phyloP scores from a whole-genome alignment of 2,888 invertebrate genomes.

The Mimachlamys varia region DNA sequence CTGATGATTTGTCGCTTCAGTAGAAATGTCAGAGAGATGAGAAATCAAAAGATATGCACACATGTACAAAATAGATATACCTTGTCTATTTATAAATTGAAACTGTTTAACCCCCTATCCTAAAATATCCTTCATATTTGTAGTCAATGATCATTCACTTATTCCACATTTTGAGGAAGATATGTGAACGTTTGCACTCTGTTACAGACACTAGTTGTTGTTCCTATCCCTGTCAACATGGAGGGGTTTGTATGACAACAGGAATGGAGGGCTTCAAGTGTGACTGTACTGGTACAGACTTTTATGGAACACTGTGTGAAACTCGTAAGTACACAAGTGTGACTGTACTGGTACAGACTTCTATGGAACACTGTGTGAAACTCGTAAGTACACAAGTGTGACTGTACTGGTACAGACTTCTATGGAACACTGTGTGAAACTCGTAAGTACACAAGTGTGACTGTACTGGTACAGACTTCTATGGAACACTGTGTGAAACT shows the following conservation, averaged over 20 bases:
- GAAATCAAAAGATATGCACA: too few relatives aligned
- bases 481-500: constrained; percentile 78
- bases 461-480: constrained; percentile 78
- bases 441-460: constrained; percentile 78
- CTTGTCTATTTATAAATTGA: too few relatives aligned
- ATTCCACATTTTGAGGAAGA: too few relatives aligned
- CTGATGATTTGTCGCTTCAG: too few relatives aligned
- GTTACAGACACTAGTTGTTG: constrained; percentile 79
- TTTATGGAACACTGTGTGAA: constrained; percentile 79
- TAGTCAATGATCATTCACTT: too few relatives aligned
- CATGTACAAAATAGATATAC: too few relatives aligned
- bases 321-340: constrained; percentile 75
- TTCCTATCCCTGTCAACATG: constrained; percentile 81
- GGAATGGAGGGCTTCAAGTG: constrained; percentile 76
- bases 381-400: constrained; percentile 76
- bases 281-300: constrained; percentile 79
- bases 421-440: constrained; percentile 79
- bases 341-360: constrained; percentile 80
- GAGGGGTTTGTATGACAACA: constrained; percentile 78
- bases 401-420: constrained; percentile 79
- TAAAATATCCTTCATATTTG: too few relatives aligned
- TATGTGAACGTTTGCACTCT: background rate
- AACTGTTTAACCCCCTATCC: too few relatives aligned
- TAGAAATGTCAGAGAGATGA: too few relatives aligned
- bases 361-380: constrained; percentile 79